These are phyloP conservation scores for Cheilosia vernalis DNA, from an alignment of 2,888 invertebrate genomes.

Conservation along the genomic window DNA sequence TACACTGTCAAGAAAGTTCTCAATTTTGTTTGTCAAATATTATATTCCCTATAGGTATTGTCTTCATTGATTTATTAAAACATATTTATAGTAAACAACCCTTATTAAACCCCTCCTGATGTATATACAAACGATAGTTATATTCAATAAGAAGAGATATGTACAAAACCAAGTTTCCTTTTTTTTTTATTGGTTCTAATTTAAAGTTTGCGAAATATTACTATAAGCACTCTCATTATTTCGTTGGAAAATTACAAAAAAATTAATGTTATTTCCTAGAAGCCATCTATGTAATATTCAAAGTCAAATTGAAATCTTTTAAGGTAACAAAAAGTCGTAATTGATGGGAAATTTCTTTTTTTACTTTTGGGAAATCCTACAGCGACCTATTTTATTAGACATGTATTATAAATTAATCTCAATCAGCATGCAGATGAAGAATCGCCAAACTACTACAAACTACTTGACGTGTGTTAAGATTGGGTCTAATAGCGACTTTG, in stretches of 20 bases:
- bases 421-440: no score
- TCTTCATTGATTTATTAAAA: neutral
- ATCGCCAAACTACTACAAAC: no score
- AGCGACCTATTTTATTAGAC: no score
- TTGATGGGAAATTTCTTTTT: no score
- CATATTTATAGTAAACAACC: conserved; percentile 47
- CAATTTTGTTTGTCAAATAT: neutral
- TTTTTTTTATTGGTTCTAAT: neutral
- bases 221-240: no score
- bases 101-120: conserved; percentile 72
- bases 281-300: no score
- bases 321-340: no score
- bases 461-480: no score
- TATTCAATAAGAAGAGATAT: conserved; percentile 30
- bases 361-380: no score
- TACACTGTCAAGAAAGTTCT: neutral
- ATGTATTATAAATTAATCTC: no score
- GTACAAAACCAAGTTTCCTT: conserved; percentile 29
- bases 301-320: no score
- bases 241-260: neutral
- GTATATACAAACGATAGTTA: conserved; percentile 39
- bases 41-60: neutral
- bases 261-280: neutral
- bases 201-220: neutral
- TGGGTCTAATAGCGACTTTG: no score